phyloP scores from a whole-genome alignment of 2,888 invertebrate species.

The Cheilosia soror region DNA sequence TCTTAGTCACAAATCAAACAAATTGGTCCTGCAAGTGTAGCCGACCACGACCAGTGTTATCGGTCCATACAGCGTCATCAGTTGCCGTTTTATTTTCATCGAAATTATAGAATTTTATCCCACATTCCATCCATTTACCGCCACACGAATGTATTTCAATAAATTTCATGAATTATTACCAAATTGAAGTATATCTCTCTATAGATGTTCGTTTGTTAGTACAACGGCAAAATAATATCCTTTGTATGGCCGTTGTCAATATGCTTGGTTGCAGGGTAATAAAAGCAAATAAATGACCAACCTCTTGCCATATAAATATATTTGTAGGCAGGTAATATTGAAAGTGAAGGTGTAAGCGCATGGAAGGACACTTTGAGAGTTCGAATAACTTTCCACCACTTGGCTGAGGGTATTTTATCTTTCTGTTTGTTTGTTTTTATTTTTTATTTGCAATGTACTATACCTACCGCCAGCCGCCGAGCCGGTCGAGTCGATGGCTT shows the following conservation, averaged over 20 bases:
- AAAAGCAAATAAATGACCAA: slow-evolving; percentile 61
- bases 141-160: slow-evolving; percentile 58
- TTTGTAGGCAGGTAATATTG: slow-evolving; percentile 5
- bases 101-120: slow-evolving; percentile 26
- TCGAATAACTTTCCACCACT: slow-evolving; percentile 28
- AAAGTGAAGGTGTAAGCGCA: slow-evolving; percentile 13
- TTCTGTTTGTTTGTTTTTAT: slow-evolving; percentile 8
- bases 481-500: slow-evolving; percentile 11
- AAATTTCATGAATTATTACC: slow-evolving; percentile 64
- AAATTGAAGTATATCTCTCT: slow-evolving; percentile 43
- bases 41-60: not conserved
- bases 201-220: slow-evolving; percentile 8
- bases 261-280: slow-evolving; percentile 55
- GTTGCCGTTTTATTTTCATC: slow-evolving; percentile 10
- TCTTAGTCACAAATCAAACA: slow-evolving; percentile 48
- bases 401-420: not conserved
- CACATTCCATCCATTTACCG: not conserved
- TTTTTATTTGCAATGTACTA: slow-evolving; percentile 15
- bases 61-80: not conserved
- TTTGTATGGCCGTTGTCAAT: slow-evolving; percentile 55
- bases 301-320: not conserved
- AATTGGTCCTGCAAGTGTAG: slow-evolving; percentile 42
- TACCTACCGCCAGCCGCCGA: not conserved
- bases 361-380: slow-evolving; percentile 24
- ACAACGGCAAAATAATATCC: slow-evolving; percentile 25